A percentile compares a stretch with the other conserved stretches of the same genome.
Evolutionary conservation across 2,888 invertebrate genomes (phyloP).

Genomic region (Atherix ibis): DNA sequence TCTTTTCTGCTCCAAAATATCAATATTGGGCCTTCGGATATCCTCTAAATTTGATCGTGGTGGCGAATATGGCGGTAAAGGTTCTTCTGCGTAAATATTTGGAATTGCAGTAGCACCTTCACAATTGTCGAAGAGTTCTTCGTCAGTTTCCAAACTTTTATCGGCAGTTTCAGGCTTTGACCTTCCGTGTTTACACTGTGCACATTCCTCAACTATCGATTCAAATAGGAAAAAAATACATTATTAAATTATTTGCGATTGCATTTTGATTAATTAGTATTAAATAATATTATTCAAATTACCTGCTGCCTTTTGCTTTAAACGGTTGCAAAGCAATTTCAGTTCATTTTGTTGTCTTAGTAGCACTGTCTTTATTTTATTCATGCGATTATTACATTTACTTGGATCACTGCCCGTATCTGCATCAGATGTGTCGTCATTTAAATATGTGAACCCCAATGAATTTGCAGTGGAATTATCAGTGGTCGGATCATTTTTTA

Average conservation of each 20-base stretch:
- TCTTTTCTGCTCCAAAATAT: constrained; percentile 24
- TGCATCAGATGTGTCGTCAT: constrained; percentile 27
- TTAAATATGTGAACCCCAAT: constrained; percentile 24
- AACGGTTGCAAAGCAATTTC: constrained; percentile 10
- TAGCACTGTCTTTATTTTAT: constrained; percentile 3
- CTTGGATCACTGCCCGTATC: constrained; percentile 49
- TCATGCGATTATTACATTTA: constrained; percentile 44
- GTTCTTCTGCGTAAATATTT: background rate
- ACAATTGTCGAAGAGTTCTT: constrained; percentile 1
- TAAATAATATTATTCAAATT: no score
- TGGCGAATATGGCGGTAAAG: background rate
- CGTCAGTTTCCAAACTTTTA: constrained; percentile 25
- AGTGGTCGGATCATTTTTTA: constrained; percentile 38
- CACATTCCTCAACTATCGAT: constrained; percentile 22
- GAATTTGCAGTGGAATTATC: background rate
- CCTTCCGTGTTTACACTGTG: constrained; percentile 21
- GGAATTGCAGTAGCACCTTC: background rate
- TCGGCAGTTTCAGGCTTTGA: constrained; percentile 30
- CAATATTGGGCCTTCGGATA: constrained; percentile 19
- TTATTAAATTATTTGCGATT: no score
- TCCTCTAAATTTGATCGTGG: background rate
- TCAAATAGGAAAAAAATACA: no score
- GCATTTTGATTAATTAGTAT: no score
- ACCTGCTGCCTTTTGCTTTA: no score
- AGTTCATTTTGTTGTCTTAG: constrained; percentile 8